Evolutionary conservation across 2,113 vertebrate genomes (phyloP), one percentile per base, ranked within the genome.

Genomic region (Rafetus swinhoei): DNA sequence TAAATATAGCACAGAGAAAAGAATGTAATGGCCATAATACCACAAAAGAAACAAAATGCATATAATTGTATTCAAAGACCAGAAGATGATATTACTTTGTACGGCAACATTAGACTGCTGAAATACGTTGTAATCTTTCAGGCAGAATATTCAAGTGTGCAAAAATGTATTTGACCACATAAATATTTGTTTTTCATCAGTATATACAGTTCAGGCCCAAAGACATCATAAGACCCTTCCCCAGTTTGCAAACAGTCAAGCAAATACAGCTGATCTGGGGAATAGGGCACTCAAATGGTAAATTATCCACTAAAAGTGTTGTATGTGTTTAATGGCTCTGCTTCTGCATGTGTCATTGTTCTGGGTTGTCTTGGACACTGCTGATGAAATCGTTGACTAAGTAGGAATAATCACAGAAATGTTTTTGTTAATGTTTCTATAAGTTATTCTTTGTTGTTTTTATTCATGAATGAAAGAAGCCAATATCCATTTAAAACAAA

Each of bases 381-480:
- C 53, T 1, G 0, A 69, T 77, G 74, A 77, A 77, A 50, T 50
- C 24, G 15, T 45, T 77, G 74, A 6, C 74, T 77, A 25, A 4
- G 39, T 77, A 85, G 29, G 27, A 4, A 56, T 15, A 16, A 39
- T 25, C 25, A 4, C 7, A 21, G 79, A 53, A 81, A 27, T 84
- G 29, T 24, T 21, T 91, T 52, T 27, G 10, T 69, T 79, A 54
- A 45, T 15, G 3, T 88, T 93, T 88, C 45, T 53, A 1, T 59
- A 62, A 3, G 19, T 83, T 93, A 50, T 76, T 76, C 6, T 2
- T 0, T 93, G 95, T 88, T 35, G 21, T 24, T 74, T 39, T 1
- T 1, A 56, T 95, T 95, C 93, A 27, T 89, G 79, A 95, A 93
- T 88, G 92, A 88, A 97, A 97, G 85, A 93, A 65, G 56, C 2